Conservation (phyloP, 2,113 vertebrate genomes). For the Myotis davidii region DNA sequence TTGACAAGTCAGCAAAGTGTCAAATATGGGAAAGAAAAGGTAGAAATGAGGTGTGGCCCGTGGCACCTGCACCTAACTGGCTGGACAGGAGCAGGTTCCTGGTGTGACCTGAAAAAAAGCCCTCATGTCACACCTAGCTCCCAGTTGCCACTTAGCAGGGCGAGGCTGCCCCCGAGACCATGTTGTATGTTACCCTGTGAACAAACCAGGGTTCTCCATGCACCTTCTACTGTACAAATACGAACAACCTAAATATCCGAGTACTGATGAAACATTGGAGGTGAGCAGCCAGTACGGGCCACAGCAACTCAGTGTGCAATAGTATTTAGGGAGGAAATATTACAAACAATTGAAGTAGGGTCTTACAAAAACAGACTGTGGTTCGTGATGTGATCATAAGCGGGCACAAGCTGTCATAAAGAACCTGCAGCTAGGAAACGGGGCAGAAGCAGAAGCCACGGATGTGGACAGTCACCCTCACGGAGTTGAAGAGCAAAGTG, state of each 20-base stretch:
- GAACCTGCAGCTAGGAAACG: background rate
- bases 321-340: background rate
- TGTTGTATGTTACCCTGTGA: background rate
- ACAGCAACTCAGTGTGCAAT: background rate
- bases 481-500: background rate
- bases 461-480: background rate
- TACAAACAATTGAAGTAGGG: background rate
- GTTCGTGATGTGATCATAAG: background rate
- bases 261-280: background rate
- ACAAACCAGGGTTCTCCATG: background rate
- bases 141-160: background rate
- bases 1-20: background rate
- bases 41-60: background rate
- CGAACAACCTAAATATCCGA: background rate
- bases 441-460: background rate
- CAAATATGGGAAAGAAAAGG: background rate
- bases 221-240: background rate
- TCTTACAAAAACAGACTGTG: background rate
- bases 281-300: background rate
- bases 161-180: background rate
- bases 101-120: background rate
- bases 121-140: background rate
- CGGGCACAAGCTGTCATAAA: background rate
- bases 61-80: background rate
- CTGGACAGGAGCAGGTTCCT: background rate